A percentile compares a stretch with the other conserved stretches of the same genome.
phyloP scores from a whole-genome alignment of 2,797 vertebrate genomes.

The Acipenser oxyrinchus region DNA sequence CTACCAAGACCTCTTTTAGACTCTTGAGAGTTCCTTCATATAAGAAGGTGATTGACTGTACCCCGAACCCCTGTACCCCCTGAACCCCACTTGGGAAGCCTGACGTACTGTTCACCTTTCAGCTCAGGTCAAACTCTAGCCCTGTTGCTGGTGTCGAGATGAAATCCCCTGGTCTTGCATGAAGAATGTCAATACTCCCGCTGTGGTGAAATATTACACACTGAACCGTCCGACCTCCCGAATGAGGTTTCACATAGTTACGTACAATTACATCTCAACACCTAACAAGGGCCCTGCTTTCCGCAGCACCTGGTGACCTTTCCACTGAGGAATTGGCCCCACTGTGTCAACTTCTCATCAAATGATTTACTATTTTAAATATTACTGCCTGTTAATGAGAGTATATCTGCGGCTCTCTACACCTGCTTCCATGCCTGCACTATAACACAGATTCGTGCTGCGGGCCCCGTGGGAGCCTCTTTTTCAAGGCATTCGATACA shows the following conservation, averaged over 20 bases:
- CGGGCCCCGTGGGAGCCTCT: too few relatives aligned
- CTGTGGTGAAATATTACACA: slow-evolving; percentile 2
- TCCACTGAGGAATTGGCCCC: slow-evolving; percentile 8
- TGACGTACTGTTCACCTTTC: too few relatives aligned
- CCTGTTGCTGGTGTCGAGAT: background rate
- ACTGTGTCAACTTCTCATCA: background rate
- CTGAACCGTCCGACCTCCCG: background rate
- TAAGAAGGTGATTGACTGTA: too few relatives aligned
- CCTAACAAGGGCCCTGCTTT: background rate
- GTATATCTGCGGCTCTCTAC: background rate
- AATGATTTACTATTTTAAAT: too few relatives aligned
- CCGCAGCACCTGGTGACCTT: slow-evolving; percentile 1
- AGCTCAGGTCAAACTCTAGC: background rate
- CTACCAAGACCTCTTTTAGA: too few relatives aligned
- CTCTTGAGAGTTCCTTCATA: too few relatives aligned
- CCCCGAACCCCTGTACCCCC: too few relatives aligned
- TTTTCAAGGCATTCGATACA: too few relatives aligned
- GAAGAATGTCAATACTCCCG: background rate
- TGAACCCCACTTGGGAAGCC: too few relatives aligned
- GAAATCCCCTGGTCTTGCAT: background rate
- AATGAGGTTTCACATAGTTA: slow-evolving; percentile 6
- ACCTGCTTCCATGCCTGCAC: background rate
- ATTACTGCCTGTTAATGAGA: background rate
- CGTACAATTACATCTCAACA: slow-evolving; percentile 13
- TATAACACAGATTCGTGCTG: background rate